phyloP scores from a whole-genome alignment of 2,113 vertebrate species.

The Columbina picui region DNA sequence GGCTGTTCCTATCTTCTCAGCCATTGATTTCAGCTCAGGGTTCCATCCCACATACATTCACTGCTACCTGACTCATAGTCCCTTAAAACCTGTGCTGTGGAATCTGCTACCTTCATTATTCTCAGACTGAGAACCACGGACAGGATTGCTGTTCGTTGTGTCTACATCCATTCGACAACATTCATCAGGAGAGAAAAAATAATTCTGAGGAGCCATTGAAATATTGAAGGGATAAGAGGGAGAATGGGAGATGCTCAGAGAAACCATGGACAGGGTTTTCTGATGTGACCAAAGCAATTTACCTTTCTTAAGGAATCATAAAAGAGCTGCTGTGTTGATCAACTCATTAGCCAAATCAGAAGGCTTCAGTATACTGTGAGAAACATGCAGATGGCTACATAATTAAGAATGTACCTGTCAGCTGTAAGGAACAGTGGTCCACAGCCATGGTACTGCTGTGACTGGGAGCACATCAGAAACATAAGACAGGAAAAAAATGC shows the following conservation, averaged over 20 bases:
- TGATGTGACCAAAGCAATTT: background rate
- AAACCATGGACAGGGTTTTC: background rate
- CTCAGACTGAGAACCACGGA: background rate
- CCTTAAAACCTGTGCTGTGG: background rate
- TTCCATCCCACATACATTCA: background rate
- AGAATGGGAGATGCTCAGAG: background rate
- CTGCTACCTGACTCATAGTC: background rate
- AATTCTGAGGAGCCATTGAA: background rate
- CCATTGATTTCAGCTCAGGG: background rate
- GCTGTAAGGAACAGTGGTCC: background rate
- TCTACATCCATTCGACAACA: background rate
- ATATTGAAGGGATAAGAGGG: background rate
- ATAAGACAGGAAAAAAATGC: background rate
- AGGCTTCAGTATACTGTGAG: background rate
- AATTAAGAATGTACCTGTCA: background rate
- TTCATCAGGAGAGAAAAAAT: background rate
- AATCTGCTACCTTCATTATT: background rate
- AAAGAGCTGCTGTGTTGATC: background rate
- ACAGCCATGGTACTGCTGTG: background rate
- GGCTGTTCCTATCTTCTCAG: background rate
- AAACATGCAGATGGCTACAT: background rate
- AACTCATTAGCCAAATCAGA: background rate
- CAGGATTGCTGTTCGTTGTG: background rate
- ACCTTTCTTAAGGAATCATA: background rate
- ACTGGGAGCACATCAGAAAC: background rate